Evolutionary conservation across 1,140 invertebrate genomes (phyloP), one percentile per base, ranked within the genome.

Genomic region (Zaprionus nigranus): DNA sequence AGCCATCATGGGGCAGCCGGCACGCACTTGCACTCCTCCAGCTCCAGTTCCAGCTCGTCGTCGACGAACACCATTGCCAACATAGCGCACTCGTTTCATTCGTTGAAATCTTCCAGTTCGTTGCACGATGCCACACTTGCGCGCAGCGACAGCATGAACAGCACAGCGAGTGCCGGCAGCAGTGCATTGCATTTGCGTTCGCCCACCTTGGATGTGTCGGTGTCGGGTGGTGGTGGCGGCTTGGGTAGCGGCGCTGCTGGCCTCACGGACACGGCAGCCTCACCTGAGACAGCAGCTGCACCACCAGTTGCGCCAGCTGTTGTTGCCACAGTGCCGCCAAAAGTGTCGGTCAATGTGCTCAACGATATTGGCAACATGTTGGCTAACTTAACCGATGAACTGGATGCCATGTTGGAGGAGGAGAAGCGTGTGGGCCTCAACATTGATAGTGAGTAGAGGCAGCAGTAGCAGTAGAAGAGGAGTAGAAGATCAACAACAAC

Each of bases 311-410:
- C 40, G 9, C 56, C 75, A 9, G 40, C 56, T 9, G 53, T 62
- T 3, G 26, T 57, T 3, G 59, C 61, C 17, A 34, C 60, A 7
- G 76, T 81, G 64, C 76, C 85, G 49, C 80, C 84, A 5, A 91
- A 90, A 53, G 97, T 97, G 79, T 96, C 97, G 7, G 96, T 95
- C 5, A 97, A 99, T 93, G 98, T 99, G 12, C 95, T 99, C 15
- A 98, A 98, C 91, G 98, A 99, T 92, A 99, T 99, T 82, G 98
- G 98, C 12, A 98, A 98, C 93, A 99, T 99, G 98, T 93, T 99
- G 67, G 97, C 97, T 60, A 98, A 98, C 93, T 94, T 99, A 13
- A 98, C 97, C 1, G 97, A 98, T 90, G 97, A 99, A 93, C 93
- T 99, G 58, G 98, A 98, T 93, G 97, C 97, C 70, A 98, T 99